Base-by-base conservation (phyloP, 2,888 invertebrate species). In the Hypercompe scribonia region DNA sequence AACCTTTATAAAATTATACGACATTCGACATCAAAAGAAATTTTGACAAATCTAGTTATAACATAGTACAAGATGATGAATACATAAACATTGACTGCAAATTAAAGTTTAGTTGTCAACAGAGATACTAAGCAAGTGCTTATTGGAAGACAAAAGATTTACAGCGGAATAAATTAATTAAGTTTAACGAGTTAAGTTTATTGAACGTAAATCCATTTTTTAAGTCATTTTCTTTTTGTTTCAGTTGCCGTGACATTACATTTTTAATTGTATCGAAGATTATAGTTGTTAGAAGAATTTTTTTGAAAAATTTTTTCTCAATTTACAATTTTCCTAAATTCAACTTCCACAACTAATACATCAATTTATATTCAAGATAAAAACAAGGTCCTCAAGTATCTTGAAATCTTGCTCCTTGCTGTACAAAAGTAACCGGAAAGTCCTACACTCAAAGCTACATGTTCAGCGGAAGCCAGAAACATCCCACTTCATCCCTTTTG, bases 401-500 rank as follows among this genome's bases (percentile, higher is more conserved):
- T 66, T 18, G 4, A 28, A 46, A 42, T 28, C 5, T 42, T 34
- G 31, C 7, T 61, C 18, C 58, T 58, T 28, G 11, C 24, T 24
- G 33, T 24, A 46, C 34, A 54, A 33, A 24, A 42, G 42, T 33
- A 54, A 33, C 24, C 34, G 36, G 34, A 28, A 68, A 28, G 28
- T 54, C 34, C 34, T 18, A 34, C 34, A 61, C 31, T 61, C 31
- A 31, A 61, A 61, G n/a, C n/a, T 58, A 58, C 69, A 61, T 61
- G 39, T 42, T 80, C 80, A 83, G 74, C 80, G 80, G 84, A 85
- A 86, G 82, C 81, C 83, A 84, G 84, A 83, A 82, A 81, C 80
- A 83, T 83, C 85, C 84, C 84, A 71, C 77, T 79, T 68, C 77
- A 84, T 86, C 89, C 88, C 86, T 83, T 81, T 80, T 84, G 92